Evolutionary conservation across 92 coral and sea anemone species (phyloP).

Genomic region (Zoanthus gigantus): DNA sequence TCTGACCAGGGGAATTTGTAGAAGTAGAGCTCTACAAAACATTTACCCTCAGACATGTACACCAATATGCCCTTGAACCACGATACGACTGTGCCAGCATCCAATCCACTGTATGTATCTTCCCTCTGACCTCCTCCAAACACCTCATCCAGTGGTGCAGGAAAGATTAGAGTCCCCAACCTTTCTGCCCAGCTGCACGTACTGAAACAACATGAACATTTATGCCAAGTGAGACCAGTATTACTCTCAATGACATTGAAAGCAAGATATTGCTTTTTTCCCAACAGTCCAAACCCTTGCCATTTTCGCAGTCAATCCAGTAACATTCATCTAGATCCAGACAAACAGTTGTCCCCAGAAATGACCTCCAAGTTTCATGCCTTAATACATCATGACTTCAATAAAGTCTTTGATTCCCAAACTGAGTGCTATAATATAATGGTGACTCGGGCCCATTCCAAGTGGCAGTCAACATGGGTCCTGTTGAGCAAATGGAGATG

Average conservation of each 20-base stretch:
- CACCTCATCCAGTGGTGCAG: slow-evolving; percentile 29
- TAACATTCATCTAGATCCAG: background rate
- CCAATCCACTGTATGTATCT: background rate
- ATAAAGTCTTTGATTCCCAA: no score
- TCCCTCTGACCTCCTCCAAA: slow-evolving; percentile 32
- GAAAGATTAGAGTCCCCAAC: slow-evolving; percentile 35
- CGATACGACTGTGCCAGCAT: slow-evolving; percentile 19
- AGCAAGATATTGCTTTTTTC: background rate
- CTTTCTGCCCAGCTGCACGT: slow-evolving; percentile 16
- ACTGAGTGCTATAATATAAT: no score
- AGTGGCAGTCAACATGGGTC: no score
- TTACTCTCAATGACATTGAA: slow-evolving; percentile 3
- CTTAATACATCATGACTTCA: no score
- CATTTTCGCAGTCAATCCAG: background rate
- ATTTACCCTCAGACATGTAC: background rate
- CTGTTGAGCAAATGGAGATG: no score
- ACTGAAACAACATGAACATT: slow-evolving; percentile 27
- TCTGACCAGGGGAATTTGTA: slow-evolving; percentile 29
- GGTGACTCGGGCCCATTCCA: no score
- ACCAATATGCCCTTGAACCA: slow-evolving; percentile 19
- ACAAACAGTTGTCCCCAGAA: background rate
- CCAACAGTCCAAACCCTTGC: background rate
- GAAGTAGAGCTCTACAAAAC: slow-evolving; percentile 6
- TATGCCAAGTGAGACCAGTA: slow-evolving; percentile 37
- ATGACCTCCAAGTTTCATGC: no score